Conservation (phyloP, 92 coral and sea anemone genomes). For the Paramuricea clavata region DNA sequence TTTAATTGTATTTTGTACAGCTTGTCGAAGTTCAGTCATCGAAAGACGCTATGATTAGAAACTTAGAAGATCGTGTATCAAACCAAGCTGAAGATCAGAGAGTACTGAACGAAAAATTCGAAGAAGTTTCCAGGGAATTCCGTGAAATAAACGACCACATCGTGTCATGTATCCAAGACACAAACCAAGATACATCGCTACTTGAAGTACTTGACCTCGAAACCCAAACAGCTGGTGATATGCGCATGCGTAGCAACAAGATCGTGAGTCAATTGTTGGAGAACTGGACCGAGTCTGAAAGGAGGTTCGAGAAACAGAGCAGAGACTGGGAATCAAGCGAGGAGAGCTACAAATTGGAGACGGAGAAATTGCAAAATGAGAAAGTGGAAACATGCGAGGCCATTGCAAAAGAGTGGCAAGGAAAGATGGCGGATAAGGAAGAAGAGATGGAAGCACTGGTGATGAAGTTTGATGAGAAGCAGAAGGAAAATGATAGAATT, state of each 20-base stretch:
- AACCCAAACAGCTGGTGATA: neutral
- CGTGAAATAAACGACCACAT: slow-evolving; percentile 16
- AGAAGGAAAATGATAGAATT: slow-evolving; percentile 30
- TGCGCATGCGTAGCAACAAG: slow-evolving; percentile 16
- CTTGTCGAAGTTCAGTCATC: slow-evolving; percentile 13
- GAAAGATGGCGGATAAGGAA: slow-evolving; percentile 77
- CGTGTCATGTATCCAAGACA: slow-evolving; percentile 21
- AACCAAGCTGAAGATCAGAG: slow-evolving; percentile 21
- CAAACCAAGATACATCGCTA: neutral
- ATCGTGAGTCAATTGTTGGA: slow-evolving; percentile 18
- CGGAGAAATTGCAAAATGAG: slow-evolving; percentile 40
- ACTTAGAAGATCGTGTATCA: slow-evolving; percentile 2
- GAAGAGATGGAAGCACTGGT: slow-evolving; percentile 63
- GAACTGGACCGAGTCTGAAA: slow-evolving; percentile 12
- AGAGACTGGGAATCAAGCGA: slow-evolving; percentile 23
- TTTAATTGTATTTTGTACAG: neutral
- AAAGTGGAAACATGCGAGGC: slow-evolving; percentile 71
- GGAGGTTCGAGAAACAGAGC: slow-evolving; percentile 14
- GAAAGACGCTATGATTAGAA: slow-evolving; percentile 39
- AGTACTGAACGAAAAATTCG: slow-evolving; percentile 21
- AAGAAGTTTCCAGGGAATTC: slow-evolving; percentile 45
- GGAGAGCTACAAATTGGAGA: slow-evolving; percentile 24
- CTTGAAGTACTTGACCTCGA: slow-evolving; percentile 17
- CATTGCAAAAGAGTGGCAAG: slow-evolving; percentile 18
- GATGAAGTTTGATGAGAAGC: slow-evolving; percentile 55